Evolutionary conservation across 2,888 invertebrate species (phyloP).

Genomic region (Yponomeuta evonymella): DNA sequence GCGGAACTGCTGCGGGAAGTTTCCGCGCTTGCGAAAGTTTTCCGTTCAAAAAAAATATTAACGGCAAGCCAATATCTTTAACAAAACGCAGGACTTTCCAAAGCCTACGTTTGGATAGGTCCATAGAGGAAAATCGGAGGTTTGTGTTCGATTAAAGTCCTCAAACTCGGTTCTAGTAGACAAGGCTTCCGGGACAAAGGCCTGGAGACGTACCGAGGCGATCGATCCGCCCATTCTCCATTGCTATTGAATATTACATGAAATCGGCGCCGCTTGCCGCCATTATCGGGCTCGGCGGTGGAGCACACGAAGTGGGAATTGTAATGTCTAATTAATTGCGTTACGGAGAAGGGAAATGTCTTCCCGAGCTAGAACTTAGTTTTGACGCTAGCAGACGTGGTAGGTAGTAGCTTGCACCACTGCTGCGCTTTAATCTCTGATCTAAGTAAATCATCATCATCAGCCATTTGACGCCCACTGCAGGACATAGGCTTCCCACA

Average conservation of each 20-base stretch:
- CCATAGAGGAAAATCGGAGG: too few species aligned
- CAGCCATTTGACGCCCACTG: too few species aligned
- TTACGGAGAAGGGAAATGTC: too few species aligned
- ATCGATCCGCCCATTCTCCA: slow-evolving; percentile 15
- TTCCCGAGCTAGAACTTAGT: too few species aligned
- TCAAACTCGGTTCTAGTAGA: background rate
- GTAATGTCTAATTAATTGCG: background rate
- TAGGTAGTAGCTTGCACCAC: too few species aligned
- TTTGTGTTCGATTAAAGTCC: background rate
- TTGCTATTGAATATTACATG: slow-evolving; percentile 19
- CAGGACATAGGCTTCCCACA: too few species aligned
- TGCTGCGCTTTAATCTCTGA: background rate
- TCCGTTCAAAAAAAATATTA: too few species aligned
- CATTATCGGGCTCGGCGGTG: background rate
- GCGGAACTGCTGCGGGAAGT: too few species aligned
- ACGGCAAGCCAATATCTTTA: background rate
- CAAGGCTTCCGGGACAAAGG: background rate
- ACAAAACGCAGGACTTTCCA: background rate
- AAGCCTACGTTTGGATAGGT: too few species aligned
- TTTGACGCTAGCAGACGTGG: too few species aligned
- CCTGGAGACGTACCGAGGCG: slow-evolving; percentile 7
- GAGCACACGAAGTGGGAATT: slow-evolving; percentile 4
- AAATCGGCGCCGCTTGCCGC: slow-evolving; percentile 13
- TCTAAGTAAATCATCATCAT: too few species aligned
- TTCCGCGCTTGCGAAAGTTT: too few species aligned